Conservation (phyloP, 2,888 invertebrate species). For the Urechis unicinctus region DNA sequence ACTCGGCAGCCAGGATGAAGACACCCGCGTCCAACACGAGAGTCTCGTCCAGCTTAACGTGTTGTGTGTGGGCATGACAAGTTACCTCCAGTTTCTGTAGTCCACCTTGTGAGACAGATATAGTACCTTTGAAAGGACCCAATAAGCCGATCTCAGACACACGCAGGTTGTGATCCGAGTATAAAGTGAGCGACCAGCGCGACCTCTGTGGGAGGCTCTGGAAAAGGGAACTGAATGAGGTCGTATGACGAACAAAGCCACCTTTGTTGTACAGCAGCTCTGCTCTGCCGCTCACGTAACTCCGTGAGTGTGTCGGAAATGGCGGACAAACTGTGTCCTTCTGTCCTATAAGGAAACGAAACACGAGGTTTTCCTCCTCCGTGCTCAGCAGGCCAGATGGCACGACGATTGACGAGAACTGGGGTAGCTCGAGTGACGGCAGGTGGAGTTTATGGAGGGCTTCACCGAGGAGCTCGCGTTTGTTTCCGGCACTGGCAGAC, state of each 20-base stretch:
- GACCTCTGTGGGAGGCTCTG: constrained; percentile 13
- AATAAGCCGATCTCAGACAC: constrained; percentile 10
- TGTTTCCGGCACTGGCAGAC: constrained; percentile 55
- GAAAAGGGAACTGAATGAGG: constrained; percentile 3
- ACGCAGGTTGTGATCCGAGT: constrained; percentile 11
- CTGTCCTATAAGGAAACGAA: constrained; percentile 4
- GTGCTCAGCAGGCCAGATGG: constrained; percentile 56
- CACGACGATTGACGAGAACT: constrained; percentile 60
- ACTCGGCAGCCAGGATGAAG: constrained; percentile 10
- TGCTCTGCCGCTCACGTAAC: constrained; percentile 2
- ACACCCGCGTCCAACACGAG: constrained; percentile 11
- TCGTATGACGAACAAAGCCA: constrained; percentile 10
- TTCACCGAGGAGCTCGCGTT: constrained; percentile 56
- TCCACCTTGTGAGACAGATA: constrained; percentile 11
- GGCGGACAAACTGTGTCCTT: background rate
- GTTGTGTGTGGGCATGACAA: constrained; percentile 1
- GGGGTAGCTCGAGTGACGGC: constrained; percentile 61
- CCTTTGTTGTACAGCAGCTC: constrained; percentile 1
- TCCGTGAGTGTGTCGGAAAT: constrained; percentile 8
- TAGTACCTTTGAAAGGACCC: constrained; percentile 11
- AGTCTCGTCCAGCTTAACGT: constrained; percentile 7
- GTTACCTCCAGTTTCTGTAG: constrained; percentile 11
- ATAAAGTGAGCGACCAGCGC: constrained; percentile 9
- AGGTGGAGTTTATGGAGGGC: constrained; percentile 63
- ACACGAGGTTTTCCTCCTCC: constrained; percentile 52